A percentile compares a stretch with the other conserved stretches of the same genome.
These are phyloP conservation scores for Amphiprion ocellaris DNA, from an alignment of 2,113 vertebrate genomes.

Conservation along the genomic window DNA sequence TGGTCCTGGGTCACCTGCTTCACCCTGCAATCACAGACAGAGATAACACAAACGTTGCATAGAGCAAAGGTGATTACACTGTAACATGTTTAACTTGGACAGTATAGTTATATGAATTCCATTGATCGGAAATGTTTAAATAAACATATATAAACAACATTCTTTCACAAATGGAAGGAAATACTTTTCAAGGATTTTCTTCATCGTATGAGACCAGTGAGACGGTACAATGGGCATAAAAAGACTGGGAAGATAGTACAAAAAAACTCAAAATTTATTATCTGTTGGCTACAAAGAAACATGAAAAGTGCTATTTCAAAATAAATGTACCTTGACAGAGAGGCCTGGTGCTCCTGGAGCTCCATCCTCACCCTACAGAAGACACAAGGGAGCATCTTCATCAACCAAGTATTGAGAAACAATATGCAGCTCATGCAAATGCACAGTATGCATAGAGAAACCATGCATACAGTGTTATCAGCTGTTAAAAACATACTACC, in stretches of 20 bases:
- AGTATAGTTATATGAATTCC: not conserved
- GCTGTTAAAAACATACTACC: not conserved
- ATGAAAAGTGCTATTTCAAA: not conserved
- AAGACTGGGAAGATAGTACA: not conserved
- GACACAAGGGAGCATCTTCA: constrained; percentile 3
- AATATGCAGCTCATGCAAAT: not conserved
- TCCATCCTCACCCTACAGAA: constrained; percentile 82
- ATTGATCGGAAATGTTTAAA: not conserved
- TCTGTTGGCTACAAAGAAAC: not conserved
- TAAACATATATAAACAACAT: not conserved
- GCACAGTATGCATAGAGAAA: not conserved
- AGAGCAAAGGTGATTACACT: not conserved
- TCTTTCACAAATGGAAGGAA: not conserved
- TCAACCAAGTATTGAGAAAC: not conserved
- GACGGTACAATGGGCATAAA: not conserved
- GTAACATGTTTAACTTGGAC: not conserved
- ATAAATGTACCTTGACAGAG: constrained; percentile 78
- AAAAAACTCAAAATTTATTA: not conserved
- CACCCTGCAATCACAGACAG: constrained; percentile 71
- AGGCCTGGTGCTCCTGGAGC: constrained; percentile 75
- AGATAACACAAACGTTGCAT: not conserved
- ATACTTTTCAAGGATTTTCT: not conserved
- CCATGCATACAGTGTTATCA: not conserved
- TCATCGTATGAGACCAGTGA: not conserved
- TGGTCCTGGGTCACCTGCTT: constrained; percentile 76